A percentile compares a stretch with the other conserved stretches of the same genome.
Evolutionary conservation across 2,888 invertebrate genomes (phyloP).

Genomic region (Drosophila limbata): DNA sequence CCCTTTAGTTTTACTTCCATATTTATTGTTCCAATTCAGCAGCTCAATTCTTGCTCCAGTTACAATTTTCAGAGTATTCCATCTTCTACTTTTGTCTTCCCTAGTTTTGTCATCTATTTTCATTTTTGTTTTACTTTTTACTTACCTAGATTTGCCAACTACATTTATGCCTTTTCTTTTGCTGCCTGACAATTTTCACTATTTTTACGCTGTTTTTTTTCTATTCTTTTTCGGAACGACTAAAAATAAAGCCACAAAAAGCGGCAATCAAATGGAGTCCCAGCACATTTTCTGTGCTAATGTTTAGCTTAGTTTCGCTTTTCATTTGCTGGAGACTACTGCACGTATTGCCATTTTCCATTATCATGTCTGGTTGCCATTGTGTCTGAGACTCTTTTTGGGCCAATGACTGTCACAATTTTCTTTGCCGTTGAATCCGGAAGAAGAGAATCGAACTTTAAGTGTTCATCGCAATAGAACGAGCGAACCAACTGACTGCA

Average conservation of each 20-base stretch:
- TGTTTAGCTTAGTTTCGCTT: conserved; percentile 63
- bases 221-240: conserved; percentile 33
- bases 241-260: conserved; percentile 65
- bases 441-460: conserved; percentile 53
- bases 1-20: no score
- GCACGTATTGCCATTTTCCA: conserved; percentile 23
- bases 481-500: conserved; percentile 36
- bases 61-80: neutral
- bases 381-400: conserved; percentile 55
- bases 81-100: neutral
- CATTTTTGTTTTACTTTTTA: conserved; percentile 17
- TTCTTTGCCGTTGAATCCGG: conserved; percentile 46
- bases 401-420: conserved; percentile 64
- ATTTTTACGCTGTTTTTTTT: conserved; percentile 31
- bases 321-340: conserved; percentile 53
- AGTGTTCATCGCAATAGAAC: conserved; percentile 24
- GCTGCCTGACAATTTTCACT: conserved; percentile 54
- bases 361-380: conserved; percentile 11
- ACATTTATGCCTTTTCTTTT: conserved; percentile 48
- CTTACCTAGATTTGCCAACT: conserved; percentile 51
- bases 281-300: conserved; percentile 52
- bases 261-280: conserved; percentile 27
- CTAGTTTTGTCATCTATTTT: conserved; percentile 5
- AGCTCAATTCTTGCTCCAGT: no score
- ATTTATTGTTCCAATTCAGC: no score